Percentiles rank a stretch among this genome's conserved stretches.
phyloP scores from a whole-genome alignment of 2,113 vertebrate genomes.

The Illadopsis cleaveri region DNA sequence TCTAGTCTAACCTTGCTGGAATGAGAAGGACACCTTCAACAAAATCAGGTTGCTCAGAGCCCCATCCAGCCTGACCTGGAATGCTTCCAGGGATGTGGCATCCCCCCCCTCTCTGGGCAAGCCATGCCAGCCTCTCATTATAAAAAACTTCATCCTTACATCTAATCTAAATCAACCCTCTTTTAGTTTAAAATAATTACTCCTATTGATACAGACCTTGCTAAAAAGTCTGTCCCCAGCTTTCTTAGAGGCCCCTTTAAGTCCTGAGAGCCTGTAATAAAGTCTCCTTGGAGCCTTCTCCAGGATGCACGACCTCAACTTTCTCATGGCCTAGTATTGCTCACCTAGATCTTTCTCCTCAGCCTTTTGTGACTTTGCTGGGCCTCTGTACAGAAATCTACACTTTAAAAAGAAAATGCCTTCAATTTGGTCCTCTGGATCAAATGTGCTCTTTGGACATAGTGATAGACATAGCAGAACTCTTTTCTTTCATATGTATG shows the following conservation, averaged over 20 bases:
- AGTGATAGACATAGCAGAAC: background rate
- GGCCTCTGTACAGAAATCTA: background rate
- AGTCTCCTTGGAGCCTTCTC: background rate
- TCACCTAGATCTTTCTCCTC: background rate
- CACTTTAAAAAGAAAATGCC: background rate
- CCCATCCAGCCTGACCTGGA: background rate
- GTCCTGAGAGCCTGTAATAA: background rate
- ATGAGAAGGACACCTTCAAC: background rate
- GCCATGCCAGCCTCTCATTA: background rate
- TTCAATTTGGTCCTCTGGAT: background rate
- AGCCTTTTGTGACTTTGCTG: background rate
- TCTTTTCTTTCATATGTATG: background rate
- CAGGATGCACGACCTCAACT: accelerated
- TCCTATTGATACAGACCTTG: background rate
- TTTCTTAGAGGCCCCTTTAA: background rate
- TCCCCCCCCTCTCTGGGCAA: background rate
- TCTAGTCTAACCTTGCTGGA: accelerated
- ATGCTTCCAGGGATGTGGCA: background rate
- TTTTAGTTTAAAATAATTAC: background rate
- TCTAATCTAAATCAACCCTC: background rate
- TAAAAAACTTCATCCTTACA: background rate
- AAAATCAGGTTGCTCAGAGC: background rate
- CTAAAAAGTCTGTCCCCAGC: background rate
- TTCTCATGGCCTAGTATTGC: background rate
- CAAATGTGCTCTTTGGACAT: background rate